Evolutionary conservation across 2,797 vertebrate genomes (phyloP).

Genomic region (Vultur gryphus): DNA sequence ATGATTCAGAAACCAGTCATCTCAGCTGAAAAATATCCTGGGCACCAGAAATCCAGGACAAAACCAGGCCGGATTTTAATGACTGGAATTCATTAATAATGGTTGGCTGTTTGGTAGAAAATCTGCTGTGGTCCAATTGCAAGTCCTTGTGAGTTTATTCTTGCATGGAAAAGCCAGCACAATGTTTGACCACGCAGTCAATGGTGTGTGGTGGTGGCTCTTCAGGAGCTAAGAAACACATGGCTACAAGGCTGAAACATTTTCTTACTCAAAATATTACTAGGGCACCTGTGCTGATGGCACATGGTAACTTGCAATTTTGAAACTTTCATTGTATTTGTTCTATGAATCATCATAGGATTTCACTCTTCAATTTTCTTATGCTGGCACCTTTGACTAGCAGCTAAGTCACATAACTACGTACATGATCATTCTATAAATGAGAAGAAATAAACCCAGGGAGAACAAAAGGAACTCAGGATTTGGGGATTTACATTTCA

Average conservation of each 20-base stretch:
- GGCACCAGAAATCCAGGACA: neutral
- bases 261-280: neutral
- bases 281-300: neutral
- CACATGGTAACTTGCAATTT: neutral
- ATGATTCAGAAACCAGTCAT: neutral
- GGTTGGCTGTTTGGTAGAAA: neutral
- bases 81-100: neutral
- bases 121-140: neutral
- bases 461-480: neutral
- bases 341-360: neutral
- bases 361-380: neutral
- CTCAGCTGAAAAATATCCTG: neutral
- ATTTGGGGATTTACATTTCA: neutral
- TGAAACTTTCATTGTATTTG: neutral
- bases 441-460: neutral
- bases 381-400: neutral
- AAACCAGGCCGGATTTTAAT: neutral
- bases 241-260: neutral
- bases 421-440: neutral
- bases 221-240: neutral
- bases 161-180: neutral
- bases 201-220: rapidly evolving
- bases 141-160: neutral
- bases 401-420: neutral
- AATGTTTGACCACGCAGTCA: neutral